phyloP scores from a whole-genome alignment of 2,888 invertebrate species.

The Hedya salicella region DNA sequence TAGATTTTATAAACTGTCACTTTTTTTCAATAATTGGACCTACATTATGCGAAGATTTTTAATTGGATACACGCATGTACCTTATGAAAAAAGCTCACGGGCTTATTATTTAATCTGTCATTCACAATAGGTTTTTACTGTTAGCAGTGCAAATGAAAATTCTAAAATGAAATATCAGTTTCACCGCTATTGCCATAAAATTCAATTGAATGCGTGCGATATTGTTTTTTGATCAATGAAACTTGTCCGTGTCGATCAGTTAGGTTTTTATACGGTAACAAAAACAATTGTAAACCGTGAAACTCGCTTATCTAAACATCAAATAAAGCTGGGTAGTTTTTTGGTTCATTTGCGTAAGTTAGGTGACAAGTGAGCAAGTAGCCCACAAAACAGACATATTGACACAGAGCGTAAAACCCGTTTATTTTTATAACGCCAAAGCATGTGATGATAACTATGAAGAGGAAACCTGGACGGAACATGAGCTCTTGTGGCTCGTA shows the following conservation, averaged over 20 bases:
- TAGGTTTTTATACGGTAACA: neutral
- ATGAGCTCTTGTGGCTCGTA: constrained; percentile 93
- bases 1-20: too few relatives aligned
- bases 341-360: neutral
- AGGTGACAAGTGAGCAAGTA: neutral
- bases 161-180: neutral
- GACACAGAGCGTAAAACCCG: too few relatives aligned
- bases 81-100: too few relatives aligned
- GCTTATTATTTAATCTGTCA: neutral
- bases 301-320: neutral
- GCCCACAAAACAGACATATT: too few relatives aligned
- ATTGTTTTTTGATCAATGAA: neutral
- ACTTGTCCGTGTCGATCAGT: neutral
- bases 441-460: constrained; percentile 89
- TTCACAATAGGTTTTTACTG: neutral
- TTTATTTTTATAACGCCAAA: too few relatives aligned
- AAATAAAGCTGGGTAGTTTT: neutral
- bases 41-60: too few relatives aligned
- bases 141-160: neutral
- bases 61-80: too few relatives aligned
- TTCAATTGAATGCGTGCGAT: neutral
- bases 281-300: neutral
- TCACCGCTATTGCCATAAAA: neutral
- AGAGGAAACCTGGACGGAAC: constrained; percentile 74
- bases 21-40: too few relatives aligned